Evolutionary conservation across 1,140 invertebrate genomes (phyloP).

Genomic region (Heliconius nattereri): DNA sequence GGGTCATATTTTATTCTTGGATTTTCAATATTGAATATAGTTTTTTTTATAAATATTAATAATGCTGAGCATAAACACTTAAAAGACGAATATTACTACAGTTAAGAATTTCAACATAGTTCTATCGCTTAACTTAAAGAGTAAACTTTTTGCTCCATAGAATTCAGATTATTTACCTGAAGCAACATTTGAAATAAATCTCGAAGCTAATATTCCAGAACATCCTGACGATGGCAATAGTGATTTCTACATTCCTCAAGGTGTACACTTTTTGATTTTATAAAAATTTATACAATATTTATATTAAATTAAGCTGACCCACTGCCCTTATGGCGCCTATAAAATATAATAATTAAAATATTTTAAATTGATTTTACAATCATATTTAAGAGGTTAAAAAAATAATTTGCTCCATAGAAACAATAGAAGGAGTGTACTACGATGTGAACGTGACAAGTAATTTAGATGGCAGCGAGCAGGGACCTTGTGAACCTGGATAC

Average conservation of each 20-base stretch:
- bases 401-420: background rate
- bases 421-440: conserved; percentile 31
- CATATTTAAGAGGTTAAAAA: background rate
- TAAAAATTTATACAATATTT: too few species aligned
- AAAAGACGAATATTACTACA: too few species aligned
- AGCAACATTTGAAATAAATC: conserved; percentile 58
- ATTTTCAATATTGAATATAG: too few species aligned
- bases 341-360: too few species aligned
- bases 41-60: too few species aligned
- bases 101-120: too few species aligned
- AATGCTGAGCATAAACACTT: too few species aligned
- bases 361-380: too few species aligned
- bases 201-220: conserved; percentile 41
- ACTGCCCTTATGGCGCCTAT: too few species aligned
- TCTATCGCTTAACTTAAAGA: too few species aligned
- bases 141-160: conserved; percentile 18
- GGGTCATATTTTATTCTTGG: too few species aligned
- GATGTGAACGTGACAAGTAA: conserved; percentile 62
- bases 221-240: conserved; percentile 39
- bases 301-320: too few species aligned
- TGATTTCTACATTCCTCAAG: conserved; percentile 36
- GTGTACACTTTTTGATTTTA: background rate
- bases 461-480: conserved; percentile 53
- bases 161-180: conserved; percentile 55
- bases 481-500: conserved; percentile 56